Evolutionary conservation across 2,888 invertebrate species (phyloP), one percentile per base, ranked within the genome.

Genomic region (Phrixothrix hirtus): DNA sequence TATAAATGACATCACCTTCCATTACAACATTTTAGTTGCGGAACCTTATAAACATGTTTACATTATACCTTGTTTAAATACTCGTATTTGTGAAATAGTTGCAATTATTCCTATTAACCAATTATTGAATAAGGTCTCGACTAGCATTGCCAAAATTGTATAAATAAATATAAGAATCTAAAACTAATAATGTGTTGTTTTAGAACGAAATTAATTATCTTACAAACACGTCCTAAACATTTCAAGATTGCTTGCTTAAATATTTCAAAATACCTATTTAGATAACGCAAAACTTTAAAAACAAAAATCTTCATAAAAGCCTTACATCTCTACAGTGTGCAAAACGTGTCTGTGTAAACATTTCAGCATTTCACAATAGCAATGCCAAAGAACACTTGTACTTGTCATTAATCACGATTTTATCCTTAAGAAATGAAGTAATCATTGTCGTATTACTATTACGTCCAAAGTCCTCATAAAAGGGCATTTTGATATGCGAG

Each of bases 11-110:
- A 49, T 55, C 49, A 45, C 31, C 12, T 11, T 16, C 44, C 21
- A 31, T 55, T 55, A 45, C 54, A 36, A 49, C 44, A 55, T 38
- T 27, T 41, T n/a, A 52, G 25, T 52, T 52, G 41, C 52, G 46
- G 52, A 52, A 52, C 46, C 44, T 36, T 52, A 39, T 34, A 44
- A 34, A 50, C 37, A 39, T 41, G 38, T 17, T 27, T 44, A 38
- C 30, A 36, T 17, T 42, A 35, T 25, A 41, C 39, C 41, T 42
- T 26, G 25, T 26, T 32, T 32, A 46, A 41, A 36, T 44, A 29
- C 34, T 27, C 35, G 10, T 35, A 35, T 41, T 48, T 34, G 35
- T 15, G 34, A 14, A 25, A 13, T 38, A 25, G 12, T 13, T 4
- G 11, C 25, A 38, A n/a, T n/a, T 25, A 26, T n/a, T 9, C 13